Evolutionary conservation across 2,797 vertebrate species (phyloP), one percentile per base, ranked within the genome.

Genomic region (Rhinatrema bivittatum): DNA sequence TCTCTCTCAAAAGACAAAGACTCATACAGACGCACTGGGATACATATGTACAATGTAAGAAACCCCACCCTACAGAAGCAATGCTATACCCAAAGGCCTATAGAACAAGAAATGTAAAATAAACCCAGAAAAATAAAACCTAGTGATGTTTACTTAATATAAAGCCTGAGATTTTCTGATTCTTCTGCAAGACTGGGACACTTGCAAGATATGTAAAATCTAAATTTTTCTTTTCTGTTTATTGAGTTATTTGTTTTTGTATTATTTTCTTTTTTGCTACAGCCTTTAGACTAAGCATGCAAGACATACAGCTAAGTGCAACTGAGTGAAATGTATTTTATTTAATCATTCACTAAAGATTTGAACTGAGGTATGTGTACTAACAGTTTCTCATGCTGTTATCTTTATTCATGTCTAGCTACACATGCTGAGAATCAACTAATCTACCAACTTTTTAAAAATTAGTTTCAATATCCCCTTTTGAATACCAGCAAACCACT

Each of bases 231-330:
- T n/a, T n/a, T n/a, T n/a, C n/a, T n/a, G n/a, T n/a, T n/a, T n/a
- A n/a, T n/a, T n/a, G n/a, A n/a, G n/a, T n/a, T 74, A 55, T 72
- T 61, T 68, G 56, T 72, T 65, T 74, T 70, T 74, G 70, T 83
- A 65, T 70, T 64, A 59, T 57, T 70, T 52, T 64, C 57, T 63
- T 66, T 85, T 80, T 87, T 85, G 87, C 87, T 89, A 90, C 84
- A 88, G 84, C 87, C 80, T 91, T 92, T 87, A 85, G 87, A 91
- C 88, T 91, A 90, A 87, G 91, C 92, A 93, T 94, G 92, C 93
- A 94, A 87, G 87, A 93, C 90, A 78, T 80, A 92, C 84, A 69
- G 87, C 85, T 85, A 93, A 93, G 90, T 91, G 89, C 88, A 89
- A 91, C 86, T 75, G 90, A 90, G 82, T 92, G 87, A 91, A 93